Evolutionary conservation across 2,888 invertebrate species (phyloP).

Genomic region (Tuberolachnus salignus): DNA sequence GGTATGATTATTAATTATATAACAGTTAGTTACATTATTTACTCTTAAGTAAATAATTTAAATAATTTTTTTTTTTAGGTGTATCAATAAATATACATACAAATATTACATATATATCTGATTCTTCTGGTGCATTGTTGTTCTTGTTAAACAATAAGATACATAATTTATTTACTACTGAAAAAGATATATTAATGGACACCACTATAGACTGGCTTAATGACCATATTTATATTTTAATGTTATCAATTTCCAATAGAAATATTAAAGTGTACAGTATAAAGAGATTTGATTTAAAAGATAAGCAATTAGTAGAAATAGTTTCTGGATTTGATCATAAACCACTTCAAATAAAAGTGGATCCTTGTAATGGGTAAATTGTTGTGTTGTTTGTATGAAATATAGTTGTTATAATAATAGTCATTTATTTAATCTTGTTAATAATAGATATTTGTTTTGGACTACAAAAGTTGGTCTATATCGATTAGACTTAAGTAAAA

Average conservation of each 20-base stretch:
- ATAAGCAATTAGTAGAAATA: conserved; percentile 73
- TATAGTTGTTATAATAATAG: not conserved
- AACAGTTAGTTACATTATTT: not conserved
- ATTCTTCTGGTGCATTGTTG: conserved; percentile 72
- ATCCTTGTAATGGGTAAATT: conserved; percentile 86
- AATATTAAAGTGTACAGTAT: conserved; percentile 71
- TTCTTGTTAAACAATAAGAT: conserved; percentile 62
- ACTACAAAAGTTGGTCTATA: conserved; percentile 73
- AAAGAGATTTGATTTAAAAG: conserved; percentile 76
- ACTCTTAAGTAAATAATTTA: not conserved
- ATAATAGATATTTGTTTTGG: conserved; percentile 81
- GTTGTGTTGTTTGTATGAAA: conserved; percentile 21
- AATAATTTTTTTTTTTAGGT: conserved; percentile 64
- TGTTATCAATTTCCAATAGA: conserved; percentile 69
- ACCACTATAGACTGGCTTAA: conserved; percentile 90
- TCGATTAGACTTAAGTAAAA: conserved; percentile 76
- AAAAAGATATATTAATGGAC: conserved; percentile 68
- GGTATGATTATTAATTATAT: conserved; percentile 24
- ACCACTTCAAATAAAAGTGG: conserved; percentile 84
- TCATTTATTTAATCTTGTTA: conserved; percentile 5
- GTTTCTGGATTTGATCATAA: conserved; percentile 73
- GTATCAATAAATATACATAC: conserved; percentile 77
- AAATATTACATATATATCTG: conserved; percentile 76
- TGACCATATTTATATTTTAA: conserved; percentile 80
- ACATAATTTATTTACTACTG: conserved; percentile 60